Conservation (phyloP, 2,888 invertebrate species). For the Drosophila paranaensis region DNA sequence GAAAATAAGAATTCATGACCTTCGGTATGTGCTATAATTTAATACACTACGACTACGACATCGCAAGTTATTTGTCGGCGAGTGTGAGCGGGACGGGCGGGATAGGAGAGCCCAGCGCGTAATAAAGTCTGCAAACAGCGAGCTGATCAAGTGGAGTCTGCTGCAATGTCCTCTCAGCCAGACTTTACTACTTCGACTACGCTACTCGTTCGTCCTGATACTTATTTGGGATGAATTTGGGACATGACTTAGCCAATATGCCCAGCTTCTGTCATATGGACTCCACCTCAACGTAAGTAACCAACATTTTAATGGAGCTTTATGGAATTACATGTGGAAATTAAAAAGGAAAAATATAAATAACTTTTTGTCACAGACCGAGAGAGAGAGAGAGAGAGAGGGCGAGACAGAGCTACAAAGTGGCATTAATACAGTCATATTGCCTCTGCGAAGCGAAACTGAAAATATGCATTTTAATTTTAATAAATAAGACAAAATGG, state of each 20-base stretch:
- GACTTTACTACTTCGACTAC: too few relatives aligned
- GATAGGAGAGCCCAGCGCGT: neutral
- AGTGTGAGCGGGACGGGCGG: neutral
- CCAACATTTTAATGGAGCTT: conserved; percentile 56
- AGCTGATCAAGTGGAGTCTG: neutral
- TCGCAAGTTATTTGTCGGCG: conserved; percentile 37
- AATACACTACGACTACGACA: conserved; percentile 70
- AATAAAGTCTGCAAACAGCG: neutral
- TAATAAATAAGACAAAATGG: conserved; percentile 81
- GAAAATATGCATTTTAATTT: conserved; percentile 78
- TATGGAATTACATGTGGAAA: conserved; percentile 46
- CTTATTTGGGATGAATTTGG: neutral
- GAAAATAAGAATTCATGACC: conserved; percentile 78
- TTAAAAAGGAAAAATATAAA: conserved; percentile 30
- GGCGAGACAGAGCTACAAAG: conserved; percentile 6
- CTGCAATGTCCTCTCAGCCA: neutral
- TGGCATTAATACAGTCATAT: conserved; percentile 28
- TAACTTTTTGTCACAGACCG: neutral
- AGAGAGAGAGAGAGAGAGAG: too few relatives aligned
- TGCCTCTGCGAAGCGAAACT: conserved; percentile 27
- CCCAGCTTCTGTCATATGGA: conserved; percentile 7
- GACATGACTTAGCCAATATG: conserved; percentile 21
- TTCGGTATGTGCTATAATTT: conserved; percentile 81
- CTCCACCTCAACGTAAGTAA: neutral
- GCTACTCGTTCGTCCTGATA: neutral